Conservation (phyloP, 2,113 vertebrate genomes). For the Bujurquina vittata region DNA sequence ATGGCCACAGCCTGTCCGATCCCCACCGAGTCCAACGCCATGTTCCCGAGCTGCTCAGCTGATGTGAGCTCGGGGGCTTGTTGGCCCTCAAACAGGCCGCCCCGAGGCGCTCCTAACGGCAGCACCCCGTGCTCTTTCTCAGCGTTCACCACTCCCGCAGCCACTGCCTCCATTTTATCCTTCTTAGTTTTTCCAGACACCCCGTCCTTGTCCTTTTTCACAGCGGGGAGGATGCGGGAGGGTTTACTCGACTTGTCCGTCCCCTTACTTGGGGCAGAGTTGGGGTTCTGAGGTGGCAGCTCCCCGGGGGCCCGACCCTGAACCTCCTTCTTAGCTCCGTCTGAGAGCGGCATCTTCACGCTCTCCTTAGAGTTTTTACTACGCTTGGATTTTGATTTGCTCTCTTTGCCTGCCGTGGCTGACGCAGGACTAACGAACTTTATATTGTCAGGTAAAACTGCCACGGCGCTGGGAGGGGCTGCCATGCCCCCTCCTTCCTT, state of each 20-base stretch:
- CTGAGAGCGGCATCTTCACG: conserved; percentile 84
- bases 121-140: conserved; percentile 86
- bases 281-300: conserved; percentile 65
- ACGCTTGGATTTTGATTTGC: conserved; percentile 96
- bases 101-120: conserved; percentile 81
- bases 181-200: conserved; percentile 90
- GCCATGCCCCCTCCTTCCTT: conserved; percentile 92
- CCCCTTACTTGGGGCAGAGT: conserved; percentile 80
- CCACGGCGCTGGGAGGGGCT: conserved; percentile 87
- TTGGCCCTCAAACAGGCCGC: conserved; percentile 85
- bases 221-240: conserved; percentile 83
- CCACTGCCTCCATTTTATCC: conserved; percentile 88
- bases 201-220: conserved; percentile 94
- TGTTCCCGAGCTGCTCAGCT: conserved; percentile 88
- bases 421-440: conserved; percentile 94
- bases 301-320: conserved; percentile 75
- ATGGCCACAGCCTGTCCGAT: conserved; percentile 86
- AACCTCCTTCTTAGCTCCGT: conserved; percentile 90
- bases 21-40: conserved; percentile 86
- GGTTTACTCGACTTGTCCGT: conserved; percentile 89
- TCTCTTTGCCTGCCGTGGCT: conserved; percentile 90
- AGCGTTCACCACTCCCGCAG: conserved; percentile 52
- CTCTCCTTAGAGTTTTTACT: conserved; percentile 94
- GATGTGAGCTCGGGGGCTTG: conserved; percentile 83
- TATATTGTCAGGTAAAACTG: conserved; percentile 93